Evolutionary conservation across 1,140 invertebrate genomes (phyloP).

Genomic region (Drosophila tsacasi): DNA sequence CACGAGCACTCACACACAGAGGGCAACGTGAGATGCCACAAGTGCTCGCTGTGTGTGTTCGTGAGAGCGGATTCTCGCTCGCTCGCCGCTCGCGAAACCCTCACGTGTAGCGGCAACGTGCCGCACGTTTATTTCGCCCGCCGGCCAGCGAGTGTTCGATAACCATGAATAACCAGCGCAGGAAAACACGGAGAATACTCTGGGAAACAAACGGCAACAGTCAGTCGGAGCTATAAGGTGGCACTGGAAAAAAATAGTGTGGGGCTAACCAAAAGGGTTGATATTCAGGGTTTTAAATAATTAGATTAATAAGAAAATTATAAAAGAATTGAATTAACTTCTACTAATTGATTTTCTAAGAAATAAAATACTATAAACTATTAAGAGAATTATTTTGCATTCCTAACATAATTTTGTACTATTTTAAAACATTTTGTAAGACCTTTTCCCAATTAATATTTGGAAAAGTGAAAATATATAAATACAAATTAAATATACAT

Average conservation of each 20-base stretch:
- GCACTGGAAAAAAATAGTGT: constrained; percentile 1
- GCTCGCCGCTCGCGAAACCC: constrained; percentile 10
- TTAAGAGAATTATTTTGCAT: not conserved
- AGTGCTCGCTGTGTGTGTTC: constrained; percentile 6
- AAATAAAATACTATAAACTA: not conserved
- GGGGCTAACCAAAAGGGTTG: not conserved
- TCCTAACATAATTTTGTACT: not conserved
- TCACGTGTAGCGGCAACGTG: constrained; percentile 80
- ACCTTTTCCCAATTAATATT: no score
- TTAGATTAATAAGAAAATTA: no score
- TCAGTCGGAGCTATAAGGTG: constrained; percentile 10
- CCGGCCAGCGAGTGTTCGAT: constrained; percentile 40
- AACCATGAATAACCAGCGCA: constrained; percentile 54
- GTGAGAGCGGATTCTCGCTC: constrained; percentile 7
- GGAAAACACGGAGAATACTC: constrained; percentile 31
- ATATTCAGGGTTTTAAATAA: not conserved
- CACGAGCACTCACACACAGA: constrained; percentile 28
- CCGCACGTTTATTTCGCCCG: constrained; percentile 68
- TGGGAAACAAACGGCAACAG: constrained; percentile 26
- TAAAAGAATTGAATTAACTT: not conserved
- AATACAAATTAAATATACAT: no score
- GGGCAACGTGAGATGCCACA: constrained; percentile 43
- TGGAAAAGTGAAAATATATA: no score
- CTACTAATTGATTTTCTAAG: not conserved
- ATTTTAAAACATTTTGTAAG: no score